Evolutionary conservation across 1,140 invertebrate species (phyloP).

Genomic region (Dinoponera quadriceps): DNA sequence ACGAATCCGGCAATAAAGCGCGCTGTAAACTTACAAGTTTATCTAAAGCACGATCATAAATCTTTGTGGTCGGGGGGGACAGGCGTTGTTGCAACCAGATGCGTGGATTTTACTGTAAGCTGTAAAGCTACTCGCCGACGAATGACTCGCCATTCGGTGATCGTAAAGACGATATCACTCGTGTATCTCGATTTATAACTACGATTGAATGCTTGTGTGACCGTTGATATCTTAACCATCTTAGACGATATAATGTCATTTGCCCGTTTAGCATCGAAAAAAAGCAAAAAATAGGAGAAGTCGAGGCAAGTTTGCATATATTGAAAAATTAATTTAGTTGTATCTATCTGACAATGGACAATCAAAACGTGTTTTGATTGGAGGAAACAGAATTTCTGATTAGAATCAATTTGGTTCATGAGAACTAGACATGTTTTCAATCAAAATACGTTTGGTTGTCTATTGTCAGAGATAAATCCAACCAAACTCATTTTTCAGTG

Average conservation of each 20-base stretch:
- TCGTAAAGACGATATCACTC: neutral
- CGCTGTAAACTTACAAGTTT: constrained; percentile 59
- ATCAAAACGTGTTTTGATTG: too few species aligned
- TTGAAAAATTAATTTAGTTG: too few species aligned
- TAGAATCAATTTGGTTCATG: too few species aligned
- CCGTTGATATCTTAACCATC: neutral
- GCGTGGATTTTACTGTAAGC: constrained; percentile 68
- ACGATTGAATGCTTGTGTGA: neutral
- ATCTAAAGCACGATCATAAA: constrained; percentile 58
- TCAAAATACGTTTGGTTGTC: too few species aligned
- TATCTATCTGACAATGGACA: too few species aligned
- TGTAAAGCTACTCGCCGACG: constrained; percentile 53
- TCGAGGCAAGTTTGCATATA: too few species aligned
- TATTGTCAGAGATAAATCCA: too few species aligned
- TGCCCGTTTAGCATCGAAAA: neutral
- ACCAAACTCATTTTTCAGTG: too few species aligned
- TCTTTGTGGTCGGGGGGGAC: constrained; percentile 49
- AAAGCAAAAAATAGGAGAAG: too few species aligned
- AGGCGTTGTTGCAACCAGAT: constrained; percentile 66
- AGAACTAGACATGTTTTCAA: too few species aligned
- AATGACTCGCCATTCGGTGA: constrained; percentile 34
- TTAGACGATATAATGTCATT: neutral
- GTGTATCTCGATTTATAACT: neutral
- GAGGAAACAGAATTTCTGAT: too few species aligned
- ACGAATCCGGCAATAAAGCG: constrained; percentile 64